These are phyloP conservation scores for Drosophila parabipectinata DNA, from an alignment of 1,140 invertebrate species.

Conservation along the genomic window DNA sequence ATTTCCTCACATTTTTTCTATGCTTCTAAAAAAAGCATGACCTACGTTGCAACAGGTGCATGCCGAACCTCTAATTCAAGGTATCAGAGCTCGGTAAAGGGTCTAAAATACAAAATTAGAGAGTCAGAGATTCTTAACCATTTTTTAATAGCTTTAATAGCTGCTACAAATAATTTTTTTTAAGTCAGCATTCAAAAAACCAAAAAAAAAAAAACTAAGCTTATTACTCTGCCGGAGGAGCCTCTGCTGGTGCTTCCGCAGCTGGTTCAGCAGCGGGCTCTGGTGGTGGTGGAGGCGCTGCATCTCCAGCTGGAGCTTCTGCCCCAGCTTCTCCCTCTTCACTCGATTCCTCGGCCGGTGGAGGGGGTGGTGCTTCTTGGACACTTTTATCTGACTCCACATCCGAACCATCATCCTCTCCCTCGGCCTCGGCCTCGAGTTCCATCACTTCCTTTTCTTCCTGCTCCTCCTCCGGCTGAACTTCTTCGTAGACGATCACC, in stretches of 20 bases:
- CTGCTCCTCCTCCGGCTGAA: constrained; percentile 79
- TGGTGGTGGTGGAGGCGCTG: constrained; percentile 68
- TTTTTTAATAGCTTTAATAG: no score
- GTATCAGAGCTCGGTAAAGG: neutral
- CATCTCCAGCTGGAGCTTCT: constrained; percentile 61
- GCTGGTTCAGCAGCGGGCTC: constrained; percentile 5
- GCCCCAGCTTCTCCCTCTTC: neutral
- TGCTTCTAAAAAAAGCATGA: constrained; percentile 43
- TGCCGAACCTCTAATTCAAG: neutral
- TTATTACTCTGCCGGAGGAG: neutral
- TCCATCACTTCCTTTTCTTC: constrained; percentile 12
- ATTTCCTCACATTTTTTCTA: constrained; percentile 44
- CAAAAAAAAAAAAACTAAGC: neutral
- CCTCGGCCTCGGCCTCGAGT: constrained; percentile 20
- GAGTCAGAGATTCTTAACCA: no score
- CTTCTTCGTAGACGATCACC: constrained; percentile 65
- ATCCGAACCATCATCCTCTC: constrained; percentile 8
- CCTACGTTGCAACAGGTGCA: constrained; percentile 63
- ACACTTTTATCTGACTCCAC: constrained; percentile 33
- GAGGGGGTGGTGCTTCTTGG: constrained; percentile 1
- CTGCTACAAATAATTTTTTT: neutral
- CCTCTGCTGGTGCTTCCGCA: constrained; percentile 16
- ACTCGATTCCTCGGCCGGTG: constrained; percentile 55
- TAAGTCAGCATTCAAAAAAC: neutral
- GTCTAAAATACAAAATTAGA: neutral